Conservation (phyloP, 2,797 vertebrate species). For the Cercopithecus petaurista region DNA sequence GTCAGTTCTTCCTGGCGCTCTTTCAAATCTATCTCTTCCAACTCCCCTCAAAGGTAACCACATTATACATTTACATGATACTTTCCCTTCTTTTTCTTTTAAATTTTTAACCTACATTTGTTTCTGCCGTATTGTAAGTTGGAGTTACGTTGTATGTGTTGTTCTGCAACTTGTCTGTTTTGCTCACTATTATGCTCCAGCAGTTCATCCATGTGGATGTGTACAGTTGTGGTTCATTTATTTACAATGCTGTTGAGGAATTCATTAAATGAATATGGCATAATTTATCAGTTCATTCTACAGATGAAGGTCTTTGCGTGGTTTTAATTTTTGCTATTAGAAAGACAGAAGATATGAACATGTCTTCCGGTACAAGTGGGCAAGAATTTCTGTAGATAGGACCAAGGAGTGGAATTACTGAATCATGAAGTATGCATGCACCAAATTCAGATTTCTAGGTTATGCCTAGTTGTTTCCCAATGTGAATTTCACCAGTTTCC, state of each 20-base stretch:
- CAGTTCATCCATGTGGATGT: neutral
- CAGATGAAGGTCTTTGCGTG: neutral
- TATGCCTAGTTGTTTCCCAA: neutral
- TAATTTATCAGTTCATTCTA: neutral
- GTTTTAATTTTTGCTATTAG: neutral
- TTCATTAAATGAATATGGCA: neutral
- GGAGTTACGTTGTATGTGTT: neutral
- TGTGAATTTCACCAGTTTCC: neutral
- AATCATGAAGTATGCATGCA: neutral
- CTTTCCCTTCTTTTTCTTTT: neutral
- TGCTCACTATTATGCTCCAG: neutral
- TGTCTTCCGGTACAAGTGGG: neutral
- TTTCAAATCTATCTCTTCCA: neutral
- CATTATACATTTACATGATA: neutral
- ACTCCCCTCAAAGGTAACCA: neutral
- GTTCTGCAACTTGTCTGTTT: neutral
- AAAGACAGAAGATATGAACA: neutral
- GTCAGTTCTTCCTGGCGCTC: neutral
- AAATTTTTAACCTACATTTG: neutral
- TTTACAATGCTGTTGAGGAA: neutral
- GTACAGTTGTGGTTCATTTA: neutral
- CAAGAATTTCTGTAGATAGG: constrained; percentile 1
- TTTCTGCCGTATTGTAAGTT: neutral
- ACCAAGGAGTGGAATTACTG: neutral
- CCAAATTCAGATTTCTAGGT: neutral